phyloP scores from a whole-genome alignment of 2,888 invertebrate species.

The Habroteleia sp. region DNA sequence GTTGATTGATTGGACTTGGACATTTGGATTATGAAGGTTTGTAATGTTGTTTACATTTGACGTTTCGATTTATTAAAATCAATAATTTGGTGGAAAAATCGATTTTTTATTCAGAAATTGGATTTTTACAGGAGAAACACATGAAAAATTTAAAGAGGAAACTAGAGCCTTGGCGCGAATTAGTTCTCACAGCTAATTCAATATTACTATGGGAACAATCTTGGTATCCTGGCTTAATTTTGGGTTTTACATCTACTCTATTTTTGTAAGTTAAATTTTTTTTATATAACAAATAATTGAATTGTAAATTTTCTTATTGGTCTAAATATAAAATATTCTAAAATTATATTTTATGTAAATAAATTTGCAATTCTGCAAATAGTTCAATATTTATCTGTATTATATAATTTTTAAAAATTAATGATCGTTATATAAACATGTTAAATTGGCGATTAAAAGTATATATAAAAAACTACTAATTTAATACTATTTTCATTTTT shows the following conservation, averaged over 20 bases:
- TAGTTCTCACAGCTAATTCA: slow-evolving; percentile 86
- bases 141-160: slow-evolving; percentile 87
- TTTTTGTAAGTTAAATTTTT: slow-evolving; percentile 81
- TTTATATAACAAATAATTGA: background rate
- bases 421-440: no score
- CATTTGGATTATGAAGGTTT: slow-evolving; percentile 17
- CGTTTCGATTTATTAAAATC: background rate
- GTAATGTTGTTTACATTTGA: slow-evolving; percentile 32
- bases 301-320: no score
- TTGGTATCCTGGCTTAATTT: slow-evolving; percentile 90
- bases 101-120: background rate
- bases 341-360: no score
- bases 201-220: slow-evolving; percentile 92
- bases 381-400: no score
- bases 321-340: no score
- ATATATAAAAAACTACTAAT: no score
- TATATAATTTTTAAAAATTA: no score
- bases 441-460: no score
- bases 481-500: no score
- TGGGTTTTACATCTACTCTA: slow-evolving; percentile 83
- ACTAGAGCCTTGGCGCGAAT: slow-evolving; percentile 89
- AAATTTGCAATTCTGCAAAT: no score
- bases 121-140: slow-evolving; percentile 84
- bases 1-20: slow-evolving; percentile 10
- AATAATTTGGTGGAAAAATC: background rate